Base-by-base conservation (phyloP, 2,797 vertebrate genomes). In the Threskiornis aethiopicus region DNA sequence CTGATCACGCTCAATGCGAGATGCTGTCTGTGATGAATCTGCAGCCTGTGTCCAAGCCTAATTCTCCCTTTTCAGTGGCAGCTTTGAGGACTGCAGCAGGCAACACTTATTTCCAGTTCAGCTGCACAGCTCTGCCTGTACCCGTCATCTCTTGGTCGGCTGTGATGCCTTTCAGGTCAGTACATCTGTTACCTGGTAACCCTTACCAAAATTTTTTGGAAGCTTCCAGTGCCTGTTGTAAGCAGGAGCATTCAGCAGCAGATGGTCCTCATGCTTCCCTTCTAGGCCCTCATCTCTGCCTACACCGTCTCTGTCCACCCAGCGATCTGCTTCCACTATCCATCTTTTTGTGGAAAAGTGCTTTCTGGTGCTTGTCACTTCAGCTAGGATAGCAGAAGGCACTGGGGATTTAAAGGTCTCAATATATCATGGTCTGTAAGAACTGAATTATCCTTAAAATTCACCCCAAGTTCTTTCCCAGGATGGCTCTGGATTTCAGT, bases 291-390 rank as follows among this genome's bases (percentile, higher is more conserved):
- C 86, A 29, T 41, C n/a, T 85, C 66, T 79, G 21, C 58, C 28
- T 39, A 17, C 35, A 8, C 13, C 29, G n/a, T 28, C 67, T 77
- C 28, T 0, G 0, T 25, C 37, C 28, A 52, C 41, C 41, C 41
- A 71, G 5, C 2, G 1, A 31, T 70, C 33, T 64, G 49, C 62
- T 83, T 79, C 37, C 25, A 28, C 33, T 84, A 6, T 49, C 20
- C 35, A 1, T 42, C 39, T 39, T 37, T 9, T 47, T 70, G 61
- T 64, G 73, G 41, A 64, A 55, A 84, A 67, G 11, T 28, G 35
- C 33, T 62, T 59, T 75, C 44, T 84, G 66, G 41, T 33, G 78
- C 77, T 87, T 44, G 41, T 35, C 14, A 1, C 44, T 82, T 70
- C 21, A 35, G 35, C 57, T 42, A 4, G 69, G 61, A 14, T 14